Percentiles rank a stretch among this genome's conserved stretches.
Evolutionary conservation across 2,888 invertebrate genomes (phyloP).

Genomic region (Drosophila leonis): DNA sequence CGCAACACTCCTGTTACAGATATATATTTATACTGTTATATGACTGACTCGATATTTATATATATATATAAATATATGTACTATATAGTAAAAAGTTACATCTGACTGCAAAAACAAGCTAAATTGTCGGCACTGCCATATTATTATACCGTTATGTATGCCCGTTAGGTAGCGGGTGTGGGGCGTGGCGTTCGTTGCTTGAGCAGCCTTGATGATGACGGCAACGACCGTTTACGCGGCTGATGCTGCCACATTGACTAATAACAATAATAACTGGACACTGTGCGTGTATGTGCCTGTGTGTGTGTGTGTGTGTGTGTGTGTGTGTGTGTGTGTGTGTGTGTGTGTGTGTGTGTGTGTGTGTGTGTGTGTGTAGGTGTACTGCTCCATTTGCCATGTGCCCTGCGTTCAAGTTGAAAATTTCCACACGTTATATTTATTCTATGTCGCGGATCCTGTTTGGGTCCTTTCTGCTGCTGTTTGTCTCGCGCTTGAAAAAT

Average conservation of each 20-base stretch:
- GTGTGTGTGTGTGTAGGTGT: neutral
- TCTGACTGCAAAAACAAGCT: neutral
- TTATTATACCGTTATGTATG: slow-evolving; percentile 10
- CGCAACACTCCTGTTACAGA: too few species aligned
- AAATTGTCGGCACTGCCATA: neutral
- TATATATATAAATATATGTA: neutral
- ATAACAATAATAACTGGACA: slow-evolving; percentile 64
- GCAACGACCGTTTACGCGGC: slow-evolving; percentile 78
- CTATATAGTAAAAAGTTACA: neutral
- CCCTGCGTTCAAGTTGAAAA: slow-evolving; percentile 42
- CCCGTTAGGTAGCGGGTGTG: neutral
- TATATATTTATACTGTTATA: slow-evolving; percentile 13
- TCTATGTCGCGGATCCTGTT: slow-evolving; percentile 15
- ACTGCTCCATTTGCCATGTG: slow-evolving; percentile 18
- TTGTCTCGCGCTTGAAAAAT: slow-evolving; percentile 8
- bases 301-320: neutral
- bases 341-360: neutral
- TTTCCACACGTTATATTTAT: slow-evolving; percentile 53
- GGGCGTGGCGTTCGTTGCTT: neutral
- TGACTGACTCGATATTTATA: neutral
- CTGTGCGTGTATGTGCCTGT: neutral
- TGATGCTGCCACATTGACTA: slow-evolving; percentile 75
- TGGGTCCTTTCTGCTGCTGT: neutral
- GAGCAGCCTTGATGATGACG: slow-evolving; percentile 50
- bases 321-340: neutral